Evolutionary conservation across 2,113 vertebrate genomes (phyloP).

Genomic region (Colius striatus): DNA sequence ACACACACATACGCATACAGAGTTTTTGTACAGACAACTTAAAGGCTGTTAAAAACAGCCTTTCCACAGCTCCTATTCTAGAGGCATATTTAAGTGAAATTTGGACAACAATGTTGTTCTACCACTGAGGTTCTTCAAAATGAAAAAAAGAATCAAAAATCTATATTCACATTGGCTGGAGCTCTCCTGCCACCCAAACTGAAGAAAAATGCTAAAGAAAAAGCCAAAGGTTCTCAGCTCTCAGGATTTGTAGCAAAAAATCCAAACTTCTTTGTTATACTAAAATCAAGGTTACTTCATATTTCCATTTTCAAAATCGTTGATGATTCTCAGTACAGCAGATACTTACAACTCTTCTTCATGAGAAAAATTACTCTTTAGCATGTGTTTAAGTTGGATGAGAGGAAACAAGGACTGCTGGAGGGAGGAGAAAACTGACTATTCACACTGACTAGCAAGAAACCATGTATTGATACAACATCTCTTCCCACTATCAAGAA

Average conservation of each 20-base stretch:
- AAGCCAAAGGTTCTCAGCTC: background rate
- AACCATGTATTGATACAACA: background rate
- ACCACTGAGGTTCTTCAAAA: background rate
- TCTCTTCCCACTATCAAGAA: background rate
- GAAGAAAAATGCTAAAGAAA: background rate
- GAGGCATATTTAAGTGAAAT: background rate
- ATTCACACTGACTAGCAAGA: background rate
- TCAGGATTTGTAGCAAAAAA: background rate
- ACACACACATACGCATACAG: rapidly evolving
- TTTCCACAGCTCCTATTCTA: background rate
- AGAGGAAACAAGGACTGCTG: background rate
- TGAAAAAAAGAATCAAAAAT: background rate
- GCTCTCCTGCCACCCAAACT: background rate
- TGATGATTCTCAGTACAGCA: background rate
- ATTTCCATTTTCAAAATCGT: background rate
- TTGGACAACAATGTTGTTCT: background rate
- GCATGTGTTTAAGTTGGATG: background rate
- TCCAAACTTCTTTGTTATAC: background rate
- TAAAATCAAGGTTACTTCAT: background rate
- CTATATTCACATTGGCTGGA: background rate
- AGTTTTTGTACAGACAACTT: background rate
- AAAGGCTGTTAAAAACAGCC: background rate
- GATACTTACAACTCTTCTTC: background rate
- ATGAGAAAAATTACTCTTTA: background rate
- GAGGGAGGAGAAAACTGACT: background rate